Base-by-base conservation (phyloP, 2,113 vertebrate species). In the Penelope pileata region DNA sequence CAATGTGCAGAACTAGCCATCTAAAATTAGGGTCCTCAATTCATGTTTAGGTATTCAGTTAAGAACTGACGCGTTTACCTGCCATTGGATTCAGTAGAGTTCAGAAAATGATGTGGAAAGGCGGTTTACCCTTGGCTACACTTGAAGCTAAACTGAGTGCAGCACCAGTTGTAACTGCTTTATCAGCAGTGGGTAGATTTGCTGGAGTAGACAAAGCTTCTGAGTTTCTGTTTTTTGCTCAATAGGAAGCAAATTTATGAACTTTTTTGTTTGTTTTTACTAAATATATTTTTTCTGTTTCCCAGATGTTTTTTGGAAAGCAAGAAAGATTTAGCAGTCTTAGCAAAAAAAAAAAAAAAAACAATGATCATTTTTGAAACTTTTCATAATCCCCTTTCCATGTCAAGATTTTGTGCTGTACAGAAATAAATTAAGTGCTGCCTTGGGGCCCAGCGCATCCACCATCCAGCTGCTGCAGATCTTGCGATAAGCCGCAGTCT, bases 191-290 rank as follows among this genome's bases (percentile, higher is more conserved):
- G 90, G 76, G 58, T 88, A 62, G 94, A 97, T 95, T 78, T 97
- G 93, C 94, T 96, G 88, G 80, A 95, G 90, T 97, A 93, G 91
- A 96, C 95, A 96, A 95, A 96, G 93, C 86, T 94, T 94, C 83
- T 75, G 88, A 91, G 80, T 90, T 90, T 88, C 67, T 86, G 63
- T 2, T 4, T 10, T 89, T 93, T 96, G 63, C 83, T 95, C 88
- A 94, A 76, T 84, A 86, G 88, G 88, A 96, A 96, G 93, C 76
- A 96, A 96, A 92, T 95, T 95, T 86, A 83, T 88, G 69, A 94
- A 86, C 64, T 78, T 82, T 94, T 92, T 91, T 63, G 72, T 87
- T 94, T 69, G 66, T 88, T 96, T 78, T 7, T 93, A 84, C 80
- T 94, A 90, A 84, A 78, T 91, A 88, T 83, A 81, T 78, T 90